phyloP scores from a whole-genome alignment of 30 jellyfish, hydroid and myxozoan genomes.

The Chironex yamaguchii region DNA sequence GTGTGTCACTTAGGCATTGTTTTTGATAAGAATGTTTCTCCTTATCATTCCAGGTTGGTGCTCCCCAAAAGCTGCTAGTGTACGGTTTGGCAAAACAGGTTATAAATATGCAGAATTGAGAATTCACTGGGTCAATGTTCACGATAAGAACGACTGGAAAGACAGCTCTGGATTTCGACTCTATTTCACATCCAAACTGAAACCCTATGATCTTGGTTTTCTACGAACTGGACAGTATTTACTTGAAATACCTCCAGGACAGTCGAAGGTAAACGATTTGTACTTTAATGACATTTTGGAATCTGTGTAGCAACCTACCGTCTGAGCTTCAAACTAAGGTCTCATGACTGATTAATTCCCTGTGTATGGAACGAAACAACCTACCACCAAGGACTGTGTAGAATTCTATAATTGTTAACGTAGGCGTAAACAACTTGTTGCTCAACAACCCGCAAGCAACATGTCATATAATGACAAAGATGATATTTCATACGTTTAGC shows the following conservation, averaged over 20 bases:
- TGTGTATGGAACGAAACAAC: no score
- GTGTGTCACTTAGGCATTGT: no score
- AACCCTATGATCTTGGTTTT: constrained; percentile 27
- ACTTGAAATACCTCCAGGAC: constrained; percentile 60
- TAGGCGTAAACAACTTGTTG: no score
- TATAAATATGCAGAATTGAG: constrained; percentile 14
- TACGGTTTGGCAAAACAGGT: constrained; percentile 19
- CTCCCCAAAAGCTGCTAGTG: constrained; percentile 3
- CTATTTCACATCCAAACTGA: constrained; percentile 18
- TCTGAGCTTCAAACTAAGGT: no score
- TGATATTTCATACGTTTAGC: no score
- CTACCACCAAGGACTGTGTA: no score
- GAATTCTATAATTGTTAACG: no score
- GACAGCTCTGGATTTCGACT: constrained; percentile 39
- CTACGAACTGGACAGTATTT: constrained; percentile 19
- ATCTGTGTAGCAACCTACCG: no score
- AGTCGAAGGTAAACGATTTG: constrained; percentile 23
- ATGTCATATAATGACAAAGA: no score
- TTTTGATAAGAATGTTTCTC: not conserved
- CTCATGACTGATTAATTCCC: no score
- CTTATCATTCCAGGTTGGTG: constrained; percentile 7
- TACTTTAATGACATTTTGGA: no score
- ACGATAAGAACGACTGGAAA: not conserved
- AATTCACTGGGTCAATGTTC: constrained; percentile 39
- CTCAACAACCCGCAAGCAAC: no score